These are phyloP conservation scores for Ictalurus furcatus DNA, from an alignment of 2,113 vertebrate genomes.

Conservation along the genomic window DNA sequence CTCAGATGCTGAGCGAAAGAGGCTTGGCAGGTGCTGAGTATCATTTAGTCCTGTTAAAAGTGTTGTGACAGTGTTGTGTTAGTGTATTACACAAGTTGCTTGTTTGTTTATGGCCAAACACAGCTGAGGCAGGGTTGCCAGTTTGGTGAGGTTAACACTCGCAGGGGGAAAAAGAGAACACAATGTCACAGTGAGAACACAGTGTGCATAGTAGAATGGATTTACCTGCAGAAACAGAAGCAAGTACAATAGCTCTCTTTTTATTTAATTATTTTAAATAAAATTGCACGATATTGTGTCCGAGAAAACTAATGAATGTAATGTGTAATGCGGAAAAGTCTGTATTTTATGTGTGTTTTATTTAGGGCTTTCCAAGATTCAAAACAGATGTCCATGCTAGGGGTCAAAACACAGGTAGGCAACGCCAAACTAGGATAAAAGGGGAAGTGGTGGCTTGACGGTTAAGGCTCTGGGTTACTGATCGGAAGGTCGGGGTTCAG, in stretches of 20 bases:
- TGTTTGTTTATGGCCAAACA: constrained; percentile 50
- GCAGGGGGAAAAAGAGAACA: background rate
- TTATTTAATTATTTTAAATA: background rate
- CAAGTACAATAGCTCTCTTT: background rate
- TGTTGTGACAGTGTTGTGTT: constrained; percentile 45
- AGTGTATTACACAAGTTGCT: constrained; percentile 45
- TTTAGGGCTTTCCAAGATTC: background rate
- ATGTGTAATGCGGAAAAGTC: background rate
- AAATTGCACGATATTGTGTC: background rate
- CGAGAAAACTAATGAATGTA: background rate
- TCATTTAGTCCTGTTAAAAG: constrained; percentile 52
- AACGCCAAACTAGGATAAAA: background rate
- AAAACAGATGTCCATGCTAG: background rate
- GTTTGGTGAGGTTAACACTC: constrained; percentile 23
- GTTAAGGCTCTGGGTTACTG: too few species aligned
- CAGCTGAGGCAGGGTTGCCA: constrained; percentile 44
- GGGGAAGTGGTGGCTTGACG: too few species aligned
- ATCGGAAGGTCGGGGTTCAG: too few species aligned
- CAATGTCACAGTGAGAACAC: background rate
- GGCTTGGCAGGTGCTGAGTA: constrained; percentile 51
- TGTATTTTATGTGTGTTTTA: background rate
- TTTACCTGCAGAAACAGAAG: background rate
- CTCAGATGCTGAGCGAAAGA: constrained; percentile 17
- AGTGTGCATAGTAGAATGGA: background rate
- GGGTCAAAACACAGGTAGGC: background rate